Evolutionary conservation across 2,888 invertebrate species (phyloP), one percentile per base, ranked within the genome.

Genomic region (Cremastobaeus sp.): DNA sequence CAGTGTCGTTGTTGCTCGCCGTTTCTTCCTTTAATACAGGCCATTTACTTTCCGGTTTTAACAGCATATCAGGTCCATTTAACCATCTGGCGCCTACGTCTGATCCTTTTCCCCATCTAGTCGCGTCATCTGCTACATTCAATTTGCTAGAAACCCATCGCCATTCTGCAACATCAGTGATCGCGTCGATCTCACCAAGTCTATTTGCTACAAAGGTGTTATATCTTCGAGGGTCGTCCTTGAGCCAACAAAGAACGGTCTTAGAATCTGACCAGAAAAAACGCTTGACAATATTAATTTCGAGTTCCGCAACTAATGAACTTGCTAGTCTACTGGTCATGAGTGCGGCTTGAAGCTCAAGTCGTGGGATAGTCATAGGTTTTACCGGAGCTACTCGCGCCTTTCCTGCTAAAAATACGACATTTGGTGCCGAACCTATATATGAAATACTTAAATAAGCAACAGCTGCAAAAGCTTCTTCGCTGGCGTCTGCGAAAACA

Each of bases 401-500:
- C 18, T 18, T 39, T 39, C 39, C 39, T 1, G 18, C 8, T 11
- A 18, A 5, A n/a, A 39, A 12, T 3, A 11, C 4, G 18, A 39
- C n/a, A 2, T 39, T 11, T 5, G 2, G 3, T 1, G 9, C 1
- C 5, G 9, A 5, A 17, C 18, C 39, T 1, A 5, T 3, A 18
- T 18, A 39, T 18, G 4, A 8, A 3, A 9, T 8, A 9, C 39
- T 3, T 11, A 20, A 28, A 15, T 45, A 45, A 1, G 45, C 18
- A 1, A 45, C 45, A 1, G 45, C 45, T 8, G 45, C 45, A 11
- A 8, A 45, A 2, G 25, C 45, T 28, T 45, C 18, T 21, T 43
- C 43, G 8, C 43, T 43, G 11, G 43, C 43, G 21, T 43, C 43
- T 1, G 8, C 11, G 9, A 45, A 45, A 1, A 18, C 20, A n/a